A percentile compares a stretch with the other conserved stretches of the same genome.
phyloP scores from a whole-genome alignment of 2,113 vertebrate species.

The Sapajus apella region DNA sequence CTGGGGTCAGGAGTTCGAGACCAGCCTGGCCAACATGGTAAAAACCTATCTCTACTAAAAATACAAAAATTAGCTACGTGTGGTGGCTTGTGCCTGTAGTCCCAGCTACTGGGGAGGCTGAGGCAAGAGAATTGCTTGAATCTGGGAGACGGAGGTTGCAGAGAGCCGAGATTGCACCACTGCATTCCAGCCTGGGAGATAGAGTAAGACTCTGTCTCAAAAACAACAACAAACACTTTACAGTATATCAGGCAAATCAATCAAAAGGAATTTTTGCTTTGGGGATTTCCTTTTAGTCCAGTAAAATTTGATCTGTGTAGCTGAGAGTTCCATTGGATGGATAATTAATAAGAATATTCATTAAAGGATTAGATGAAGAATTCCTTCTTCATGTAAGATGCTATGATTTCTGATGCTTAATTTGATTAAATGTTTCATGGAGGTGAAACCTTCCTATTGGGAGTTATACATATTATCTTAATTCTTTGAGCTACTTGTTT shows the following conservation, averaged over 20 bases:
- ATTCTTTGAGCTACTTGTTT: constrained; percentile 28
- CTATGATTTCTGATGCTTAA: neutral
- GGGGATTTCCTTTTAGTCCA: neutral
- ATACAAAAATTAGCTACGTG: too few relatives aligned
- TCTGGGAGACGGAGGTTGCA: too few relatives aligned
- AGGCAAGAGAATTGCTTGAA: too few relatives aligned
- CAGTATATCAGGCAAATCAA: neutral
- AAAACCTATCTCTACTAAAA: too few relatives aligned
- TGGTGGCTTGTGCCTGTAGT: too few relatives aligned
- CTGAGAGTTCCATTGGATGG: neutral
- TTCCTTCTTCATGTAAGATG: neutral
- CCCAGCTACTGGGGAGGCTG: too few relatives aligned
- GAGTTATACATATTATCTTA: neutral
- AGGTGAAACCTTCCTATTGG: neutral
- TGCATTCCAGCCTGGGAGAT: too few relatives aligned
- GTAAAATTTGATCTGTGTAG: neutral
- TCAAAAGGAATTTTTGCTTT: constrained; percentile 27
- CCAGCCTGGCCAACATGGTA: too few relatives aligned
- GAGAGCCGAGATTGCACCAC: too few relatives aligned
- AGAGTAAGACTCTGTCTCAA: too few relatives aligned
- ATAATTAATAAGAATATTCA: constrained; percentile 9
- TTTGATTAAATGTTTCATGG: constrained; percentile 12
- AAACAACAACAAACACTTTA: neutral
- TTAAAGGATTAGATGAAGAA: neutral
- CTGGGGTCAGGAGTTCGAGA: too few relatives aligned